Evolutionary conservation across 2,888 invertebrate species (phyloP).

Genomic region (Ichneumon xanthorius): DNA sequence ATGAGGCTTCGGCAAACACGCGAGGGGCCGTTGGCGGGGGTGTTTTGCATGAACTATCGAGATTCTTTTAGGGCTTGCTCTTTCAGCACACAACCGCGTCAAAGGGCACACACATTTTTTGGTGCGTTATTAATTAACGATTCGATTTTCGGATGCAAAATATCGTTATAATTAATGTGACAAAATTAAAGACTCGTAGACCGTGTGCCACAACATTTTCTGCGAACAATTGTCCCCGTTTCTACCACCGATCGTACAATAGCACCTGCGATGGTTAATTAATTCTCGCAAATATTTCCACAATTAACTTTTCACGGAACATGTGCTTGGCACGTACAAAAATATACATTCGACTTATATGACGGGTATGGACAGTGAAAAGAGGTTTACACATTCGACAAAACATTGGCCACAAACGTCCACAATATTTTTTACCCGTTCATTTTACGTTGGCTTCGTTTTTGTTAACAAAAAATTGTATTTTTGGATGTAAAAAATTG

Average conservation of each 20-base stretch:
- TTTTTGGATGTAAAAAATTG: neutral
- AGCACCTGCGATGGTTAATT: neutral
- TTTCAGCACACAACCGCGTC: neutral
- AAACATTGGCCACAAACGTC: neutral
- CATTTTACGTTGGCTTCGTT: too few relatives aligned
- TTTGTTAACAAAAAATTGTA: neutral
- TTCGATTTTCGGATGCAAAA: neutral
- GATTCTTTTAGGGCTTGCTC: slow-evolving; percentile 33
- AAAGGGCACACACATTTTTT: neutral
- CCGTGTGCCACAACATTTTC: neutral
- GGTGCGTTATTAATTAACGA: neutral
- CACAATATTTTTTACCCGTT: neutral
- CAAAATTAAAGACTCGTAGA: neutral
- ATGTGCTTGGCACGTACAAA: neutral
- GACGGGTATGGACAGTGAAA: neutral
- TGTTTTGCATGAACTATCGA: slow-evolving; percentile 51
- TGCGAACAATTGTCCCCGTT: neutral
- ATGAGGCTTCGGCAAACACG: slow-evolving; percentile 79
- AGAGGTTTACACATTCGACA: neutral
- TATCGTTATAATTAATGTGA: neutral
- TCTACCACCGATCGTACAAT: neutral
- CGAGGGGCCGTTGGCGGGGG: slow-evolving; percentile 40
- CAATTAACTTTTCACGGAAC: neutral
- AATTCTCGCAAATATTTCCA: neutral
- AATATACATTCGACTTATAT: neutral